These are phyloP conservation scores for Esox masquinongy DNA, from an alignment of 2,797 vertebrate species.

Conservation along the genomic window DNA sequence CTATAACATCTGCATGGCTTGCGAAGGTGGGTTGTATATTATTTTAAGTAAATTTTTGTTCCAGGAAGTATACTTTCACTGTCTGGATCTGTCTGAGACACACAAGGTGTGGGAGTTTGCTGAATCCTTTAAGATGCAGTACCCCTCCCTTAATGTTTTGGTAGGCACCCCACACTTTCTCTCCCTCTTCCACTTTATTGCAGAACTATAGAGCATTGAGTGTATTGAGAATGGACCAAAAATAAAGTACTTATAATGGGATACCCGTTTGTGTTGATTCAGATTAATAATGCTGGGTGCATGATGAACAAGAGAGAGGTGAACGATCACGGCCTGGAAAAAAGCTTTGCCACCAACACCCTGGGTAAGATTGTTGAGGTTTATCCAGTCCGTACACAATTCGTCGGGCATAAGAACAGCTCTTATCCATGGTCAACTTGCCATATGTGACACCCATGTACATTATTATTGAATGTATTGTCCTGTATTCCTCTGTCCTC, in stretches of 20 bases:
- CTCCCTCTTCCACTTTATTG: background rate
- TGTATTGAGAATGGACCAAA: background rate
- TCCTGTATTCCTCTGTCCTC: background rate
- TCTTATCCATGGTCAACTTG: no score
- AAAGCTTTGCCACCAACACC: slow-evolving; percentile 77
- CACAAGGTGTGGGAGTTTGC: slow-evolving; percentile 75
- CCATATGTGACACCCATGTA: no score
- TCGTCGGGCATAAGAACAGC: background rate
- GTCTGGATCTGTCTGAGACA: slow-evolving; percentile 74
- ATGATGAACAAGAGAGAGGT: slow-evolving; percentile 71
- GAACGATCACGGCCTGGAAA: slow-evolving; percentile 72
- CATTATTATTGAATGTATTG: background rate
- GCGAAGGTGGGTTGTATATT: background rate
- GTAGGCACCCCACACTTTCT: slow-evolving; percentile 46
- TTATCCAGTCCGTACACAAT: background rate
- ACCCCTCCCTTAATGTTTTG: slow-evolving; percentile 73
- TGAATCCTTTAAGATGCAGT: slow-evolving; percentile 70
- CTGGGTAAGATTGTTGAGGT: slow-evolving; percentile 63
- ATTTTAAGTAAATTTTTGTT: slow-evolving; percentile 13
- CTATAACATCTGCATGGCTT: background rate
- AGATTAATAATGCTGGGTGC: slow-evolving; percentile 80
- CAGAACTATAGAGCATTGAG: background rate
- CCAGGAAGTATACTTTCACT: slow-evolving; percentile 72
- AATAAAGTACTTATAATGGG: background rate
- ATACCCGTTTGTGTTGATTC: background rate